These are phyloP conservation scores for Coelopa frigida DNA, from an alignment of 1,140 invertebrate species.

Conservation along the genomic window DNA sequence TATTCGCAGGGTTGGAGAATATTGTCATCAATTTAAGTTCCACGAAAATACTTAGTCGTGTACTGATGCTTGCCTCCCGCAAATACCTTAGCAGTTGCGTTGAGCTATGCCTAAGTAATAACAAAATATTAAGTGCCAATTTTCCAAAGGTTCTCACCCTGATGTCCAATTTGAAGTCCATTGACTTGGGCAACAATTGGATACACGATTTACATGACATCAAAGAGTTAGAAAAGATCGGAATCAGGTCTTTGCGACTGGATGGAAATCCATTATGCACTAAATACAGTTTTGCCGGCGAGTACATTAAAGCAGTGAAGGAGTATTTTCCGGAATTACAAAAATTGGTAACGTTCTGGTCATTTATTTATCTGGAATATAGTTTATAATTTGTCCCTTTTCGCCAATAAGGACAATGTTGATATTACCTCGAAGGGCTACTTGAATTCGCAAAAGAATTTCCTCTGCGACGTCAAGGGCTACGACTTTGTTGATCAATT, in stretches of 20 bases:
- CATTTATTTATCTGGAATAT: slow-evolving; percentile 1
- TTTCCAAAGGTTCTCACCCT: slow-evolving; percentile 15
- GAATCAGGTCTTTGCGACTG: slow-evolving; percentile 35
- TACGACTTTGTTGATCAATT: slow-evolving; percentile 28
- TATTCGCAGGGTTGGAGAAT: slow-evolving; percentile 18
- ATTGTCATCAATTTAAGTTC: slow-evolving; percentile 27
- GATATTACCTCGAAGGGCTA: slow-evolving; percentile 14
- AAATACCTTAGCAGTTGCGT: slow-evolving; percentile 25
- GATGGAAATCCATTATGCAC: slow-evolving; percentile 49
- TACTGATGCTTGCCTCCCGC: slow-evolving; percentile 21
- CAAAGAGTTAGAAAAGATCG: slow-evolving; percentile 17
- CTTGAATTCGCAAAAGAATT: slow-evolving; percentile 26
- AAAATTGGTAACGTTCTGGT: slow-evolving; percentile 27
- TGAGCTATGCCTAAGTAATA: slow-evolving; percentile 24
- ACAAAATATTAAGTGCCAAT: slow-evolving; percentile 24
- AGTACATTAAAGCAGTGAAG: slow-evolving; percentile 44
- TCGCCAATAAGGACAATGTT: slow-evolving; percentile 9
- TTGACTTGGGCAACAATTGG: slow-evolving; percentile 34
- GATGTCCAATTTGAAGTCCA: slow-evolving; percentile 23
- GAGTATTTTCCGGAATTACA: slow-evolving; percentile 42
- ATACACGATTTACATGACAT: slow-evolving; percentile 21
- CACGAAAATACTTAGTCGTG: slow-evolving; percentile 15
- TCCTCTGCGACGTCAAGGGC: slow-evolving; percentile 23
- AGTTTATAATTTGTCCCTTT: background rate
- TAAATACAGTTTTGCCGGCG: slow-evolving; percentile 42